Percentiles rank a stretch among this genome's conserved stretches.
These are phyloP conservation scores for Channa striata DNA, from an alignment of 2,797 vertebrate genomes.

Conservation along the genomic window DNA sequence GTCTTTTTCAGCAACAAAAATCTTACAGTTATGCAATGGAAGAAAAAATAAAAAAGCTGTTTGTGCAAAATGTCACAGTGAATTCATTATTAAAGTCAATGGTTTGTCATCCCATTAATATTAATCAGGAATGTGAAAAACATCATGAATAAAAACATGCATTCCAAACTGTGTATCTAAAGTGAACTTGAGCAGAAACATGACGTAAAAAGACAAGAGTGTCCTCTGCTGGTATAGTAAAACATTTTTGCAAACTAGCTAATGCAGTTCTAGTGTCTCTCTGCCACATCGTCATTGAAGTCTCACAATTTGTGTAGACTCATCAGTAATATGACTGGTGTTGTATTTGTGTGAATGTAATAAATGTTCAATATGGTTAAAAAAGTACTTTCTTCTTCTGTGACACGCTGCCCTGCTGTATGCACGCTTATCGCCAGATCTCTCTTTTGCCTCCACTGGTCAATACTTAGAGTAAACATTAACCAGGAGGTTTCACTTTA, in stretches of 20 bases:
- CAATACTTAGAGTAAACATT: slow-evolving; percentile 78
- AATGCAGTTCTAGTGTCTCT: too few species aligned
- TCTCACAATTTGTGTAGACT: slow-evolving; percentile 22
- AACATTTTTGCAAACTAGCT: background rate
- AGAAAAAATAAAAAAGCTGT: slow-evolving; percentile 28
- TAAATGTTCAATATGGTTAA: slow-evolving; percentile 32
- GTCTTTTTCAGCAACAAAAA: slow-evolving; percentile 31
- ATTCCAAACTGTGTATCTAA: slow-evolving; percentile 31
- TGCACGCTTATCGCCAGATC: slow-evolving; percentile 43
- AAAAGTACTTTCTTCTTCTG: slow-evolving; percentile 10
- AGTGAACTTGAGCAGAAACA: slow-evolving; percentile 5
- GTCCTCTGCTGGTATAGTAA: slow-evolving; percentile 58
- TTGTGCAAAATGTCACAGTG: slow-evolving; percentile 38
- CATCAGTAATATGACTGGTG: slow-evolving; percentile 1
- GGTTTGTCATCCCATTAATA: background rate
- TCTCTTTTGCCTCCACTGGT: slow-evolving; percentile 22
- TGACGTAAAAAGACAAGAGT: slow-evolving; percentile 13
- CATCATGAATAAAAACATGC: slow-evolving; percentile 18
- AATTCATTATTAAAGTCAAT: slow-evolving; percentile 9
- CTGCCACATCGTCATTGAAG: background rate
- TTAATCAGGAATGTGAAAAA: slow-evolving; percentile 32
- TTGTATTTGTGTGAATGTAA: slow-evolving; percentile 16
- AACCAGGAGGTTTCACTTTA: slow-evolving; percentile 60
- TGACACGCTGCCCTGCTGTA: background rate
- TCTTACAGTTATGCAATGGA: slow-evolving; percentile 1